Conservation (phyloP, 2,888 invertebrate species). For the Caenorhabditis sp. region DNA sequence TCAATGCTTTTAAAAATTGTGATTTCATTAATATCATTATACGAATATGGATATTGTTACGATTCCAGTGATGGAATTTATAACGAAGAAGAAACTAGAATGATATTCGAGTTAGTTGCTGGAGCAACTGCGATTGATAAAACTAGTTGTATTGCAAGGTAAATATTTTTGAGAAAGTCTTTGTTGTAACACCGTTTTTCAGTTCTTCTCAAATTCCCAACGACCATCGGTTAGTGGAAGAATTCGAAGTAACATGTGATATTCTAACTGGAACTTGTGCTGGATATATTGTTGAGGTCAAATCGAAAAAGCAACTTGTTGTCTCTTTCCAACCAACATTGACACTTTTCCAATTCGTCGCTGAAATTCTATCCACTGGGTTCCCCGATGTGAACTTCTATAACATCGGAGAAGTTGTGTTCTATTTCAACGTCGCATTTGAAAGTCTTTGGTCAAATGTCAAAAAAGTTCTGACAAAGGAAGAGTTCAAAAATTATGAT, state of each 20-base stretch:
- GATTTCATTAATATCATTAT: background rate
- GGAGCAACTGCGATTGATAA: background rate
- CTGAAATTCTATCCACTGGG: background rate
- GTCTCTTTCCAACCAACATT: background rate
- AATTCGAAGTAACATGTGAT: background rate
- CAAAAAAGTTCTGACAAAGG: background rate
- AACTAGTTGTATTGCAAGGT: background rate
- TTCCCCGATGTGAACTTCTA: background rate
- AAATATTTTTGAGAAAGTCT: no score
- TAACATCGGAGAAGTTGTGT: background rate
- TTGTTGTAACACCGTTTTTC: no score
- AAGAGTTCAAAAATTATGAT: conserved; percentile 13
- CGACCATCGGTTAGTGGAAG: background rate
- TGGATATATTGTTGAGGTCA: background rate
- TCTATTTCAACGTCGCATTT: background rate
- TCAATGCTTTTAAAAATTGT: no score
- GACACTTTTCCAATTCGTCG: background rate
- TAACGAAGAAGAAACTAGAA: background rate
- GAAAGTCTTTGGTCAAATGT: background rate
- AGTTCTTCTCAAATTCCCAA: background rate
- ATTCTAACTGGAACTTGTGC: background rate
- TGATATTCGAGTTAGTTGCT: background rate
- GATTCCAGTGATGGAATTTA: background rate
- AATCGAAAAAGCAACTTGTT: background rate
- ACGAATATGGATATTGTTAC: background rate